Percentiles rank a stretch among this genome's conserved stretches.
phyloP scores from a whole-genome alignment of 2,888 invertebrate species.

The Chromoteleia sp. region DNA sequence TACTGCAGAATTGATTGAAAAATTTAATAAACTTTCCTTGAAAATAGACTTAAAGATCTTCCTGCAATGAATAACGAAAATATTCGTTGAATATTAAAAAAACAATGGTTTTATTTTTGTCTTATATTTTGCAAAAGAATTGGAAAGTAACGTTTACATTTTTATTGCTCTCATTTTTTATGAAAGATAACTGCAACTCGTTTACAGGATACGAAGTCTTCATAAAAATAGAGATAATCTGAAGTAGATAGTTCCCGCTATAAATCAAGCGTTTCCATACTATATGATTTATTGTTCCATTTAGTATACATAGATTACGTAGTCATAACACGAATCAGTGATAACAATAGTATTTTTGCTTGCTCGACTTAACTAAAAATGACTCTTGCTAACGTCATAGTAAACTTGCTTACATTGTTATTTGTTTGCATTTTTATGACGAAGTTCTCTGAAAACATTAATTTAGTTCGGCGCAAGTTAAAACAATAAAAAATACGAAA shows the following conservation, averaged over 20 bases:
- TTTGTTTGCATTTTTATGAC: slow-evolving; percentile 29
- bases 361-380: slow-evolving; percentile 38
- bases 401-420: slow-evolving; percentile 9
- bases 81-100: too few relatives aligned
- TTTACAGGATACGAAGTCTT: slow-evolving; percentile 7
- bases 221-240: slow-evolving; percentile 21
- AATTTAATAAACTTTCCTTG: too few relatives aligned
- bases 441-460: slow-evolving; percentile 46
- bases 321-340: slow-evolving; percentile 7
- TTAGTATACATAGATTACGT: slow-evolving; percentile 57
- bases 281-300: slow-evolving; percentile 57
- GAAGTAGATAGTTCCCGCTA: slow-evolving; percentile 12
- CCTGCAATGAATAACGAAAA: too few relatives aligned
- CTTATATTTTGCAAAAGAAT: too few relatives aligned
- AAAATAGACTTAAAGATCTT: too few relatives aligned
- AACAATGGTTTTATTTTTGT: too few relatives aligned
- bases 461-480: slow-evolving; percentile 9
- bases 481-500: slow-evolving; percentile 25
- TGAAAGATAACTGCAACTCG: too few relatives aligned
- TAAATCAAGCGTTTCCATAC: slow-evolving; percentile 26
- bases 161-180: too few relatives aligned
- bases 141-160: too few relatives aligned
- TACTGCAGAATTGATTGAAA: too few relatives aligned
- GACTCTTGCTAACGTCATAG: slow-evolving; percentile 30
- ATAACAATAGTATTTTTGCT: slow-evolving; percentile 32